These are phyloP conservation scores for Oncorhynchus nerka DNA, from an alignment of 2,113 vertebrate species.

Conservation along the genomic window DNA sequence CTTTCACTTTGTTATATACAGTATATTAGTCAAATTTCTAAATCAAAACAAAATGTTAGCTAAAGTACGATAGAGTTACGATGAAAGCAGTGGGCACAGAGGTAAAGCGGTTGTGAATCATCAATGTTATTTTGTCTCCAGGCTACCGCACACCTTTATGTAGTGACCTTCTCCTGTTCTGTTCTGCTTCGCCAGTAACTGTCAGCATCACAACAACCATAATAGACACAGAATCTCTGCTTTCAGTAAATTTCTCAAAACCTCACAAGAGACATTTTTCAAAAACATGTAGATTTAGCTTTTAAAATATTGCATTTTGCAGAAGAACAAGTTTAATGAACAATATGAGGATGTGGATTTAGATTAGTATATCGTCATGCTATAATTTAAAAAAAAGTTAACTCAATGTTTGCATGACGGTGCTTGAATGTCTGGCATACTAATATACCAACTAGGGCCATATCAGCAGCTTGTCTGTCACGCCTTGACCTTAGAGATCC, in stretches of 20 bases:
- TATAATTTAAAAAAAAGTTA: neutral
- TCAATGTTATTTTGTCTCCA: constrained; percentile 46
- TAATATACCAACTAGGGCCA: neutral
- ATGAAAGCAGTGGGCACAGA: constrained; percentile 15
- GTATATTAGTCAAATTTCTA: no score
- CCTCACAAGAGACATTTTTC: neutral
- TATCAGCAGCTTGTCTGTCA: neutral
- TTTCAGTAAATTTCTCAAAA: neutral
- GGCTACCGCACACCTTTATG: constrained; percentile 51
- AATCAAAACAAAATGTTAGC: no score
- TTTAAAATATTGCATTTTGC: neutral
- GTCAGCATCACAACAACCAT: constrained; percentile 19
- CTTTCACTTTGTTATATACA: neutral
- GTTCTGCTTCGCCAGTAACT: constrained; percentile 30
- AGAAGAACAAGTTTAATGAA: neutral
- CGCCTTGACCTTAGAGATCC: no score
- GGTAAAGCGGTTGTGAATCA: constrained; percentile 35
- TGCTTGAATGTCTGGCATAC: neutral
- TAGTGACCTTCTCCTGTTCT: constrained; percentile 37
- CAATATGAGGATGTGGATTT: neutral
- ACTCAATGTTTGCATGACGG: neutral
- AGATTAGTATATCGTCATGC: no score
- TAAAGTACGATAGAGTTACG: constrained; percentile 10
- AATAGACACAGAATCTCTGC: constrained; percentile 27
- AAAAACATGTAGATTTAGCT: neutral